Evolutionary conservation across 1,140 invertebrate genomes (phyloP).

Genomic region (Amphibalanus amphitrite): DNA sequence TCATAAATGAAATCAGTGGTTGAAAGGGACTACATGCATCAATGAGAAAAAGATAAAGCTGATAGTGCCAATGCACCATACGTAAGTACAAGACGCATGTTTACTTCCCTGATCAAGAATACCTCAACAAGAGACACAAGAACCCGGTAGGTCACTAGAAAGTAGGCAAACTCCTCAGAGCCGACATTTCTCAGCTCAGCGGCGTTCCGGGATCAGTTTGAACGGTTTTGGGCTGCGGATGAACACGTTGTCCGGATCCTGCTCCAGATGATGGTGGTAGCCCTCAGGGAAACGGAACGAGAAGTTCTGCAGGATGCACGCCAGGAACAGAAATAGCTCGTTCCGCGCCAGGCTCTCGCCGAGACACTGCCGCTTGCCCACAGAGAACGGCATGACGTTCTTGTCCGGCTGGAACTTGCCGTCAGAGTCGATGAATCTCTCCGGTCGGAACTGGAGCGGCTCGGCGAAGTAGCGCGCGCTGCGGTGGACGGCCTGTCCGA

Average conservation of each 20-base stretch:
- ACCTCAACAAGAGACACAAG: no score
- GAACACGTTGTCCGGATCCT: constrained; percentile 6
- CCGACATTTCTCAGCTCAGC: no score
- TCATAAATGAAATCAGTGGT: no score
- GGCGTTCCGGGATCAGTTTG: not conserved
- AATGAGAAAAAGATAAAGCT: no score
- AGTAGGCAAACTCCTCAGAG: no score
- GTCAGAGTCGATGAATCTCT: constrained; percentile 46
- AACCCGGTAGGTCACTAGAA: no score
- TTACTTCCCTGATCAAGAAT: no score
- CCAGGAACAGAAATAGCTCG: constrained; percentile 67
- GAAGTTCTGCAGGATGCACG: constrained; percentile 58
- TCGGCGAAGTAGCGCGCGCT: constrained; percentile 22
- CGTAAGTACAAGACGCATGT: no score
- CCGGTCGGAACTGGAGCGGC: constrained; percentile 48
- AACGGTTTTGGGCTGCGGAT: not conserved
- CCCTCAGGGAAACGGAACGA: constrained; percentile 30
- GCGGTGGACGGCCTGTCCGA: not conserved
- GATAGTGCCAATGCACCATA: no score
- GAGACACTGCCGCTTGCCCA: constrained; percentile 65
- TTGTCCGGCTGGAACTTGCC: constrained; percentile 35
- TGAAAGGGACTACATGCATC: no score
- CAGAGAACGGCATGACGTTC: constrained; percentile 46
- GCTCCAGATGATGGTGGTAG: constrained; percentile 12
- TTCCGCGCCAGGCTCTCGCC: constrained; percentile 65